A percentile compares a stretch with the other conserved stretches of the same genome.
phyloP scores from a whole-genome alignment of 2,113 vertebrate genomes.

The Climacteris rufus region DNA sequence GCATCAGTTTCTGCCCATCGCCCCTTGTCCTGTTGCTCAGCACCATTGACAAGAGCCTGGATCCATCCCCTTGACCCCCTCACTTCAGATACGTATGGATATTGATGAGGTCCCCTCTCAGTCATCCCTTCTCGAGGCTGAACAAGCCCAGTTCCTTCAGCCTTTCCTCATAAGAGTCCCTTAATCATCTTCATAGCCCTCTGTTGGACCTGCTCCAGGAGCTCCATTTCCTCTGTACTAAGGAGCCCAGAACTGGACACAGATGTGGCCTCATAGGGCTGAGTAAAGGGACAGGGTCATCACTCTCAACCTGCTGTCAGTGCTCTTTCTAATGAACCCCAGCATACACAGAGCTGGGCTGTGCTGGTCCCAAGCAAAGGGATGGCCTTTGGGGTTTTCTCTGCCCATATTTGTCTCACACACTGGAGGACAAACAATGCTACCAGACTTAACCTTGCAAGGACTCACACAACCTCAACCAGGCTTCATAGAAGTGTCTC shows the following conservation, averaged over 20 bases:
- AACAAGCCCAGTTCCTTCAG: neutral
- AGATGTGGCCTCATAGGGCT: fast-evolving
- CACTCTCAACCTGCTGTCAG: fast-evolving
- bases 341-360: neutral
- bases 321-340: neutral
- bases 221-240: neutral
- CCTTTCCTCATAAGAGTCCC: neutral
- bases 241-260: neutral
- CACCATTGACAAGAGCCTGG: neutral
- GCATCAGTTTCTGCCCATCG: neutral
- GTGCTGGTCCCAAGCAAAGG: neutral
- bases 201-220: neutral
- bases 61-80: neutral
- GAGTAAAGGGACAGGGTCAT: neutral
- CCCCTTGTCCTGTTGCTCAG: neutral
- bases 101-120: neutral
- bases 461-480: neutral
- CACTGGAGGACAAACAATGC: neutral
- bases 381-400: neutral
- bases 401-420: neutral
- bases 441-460: neutral
- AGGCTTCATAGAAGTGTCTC: neutral
- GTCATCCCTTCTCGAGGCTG: neutral
- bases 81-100: neutral
- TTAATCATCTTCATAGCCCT: neutral